phyloP scores from a whole-genome alignment of 2,797 vertebrate species.

The Tokudaia tokunoshimensis region DNA sequence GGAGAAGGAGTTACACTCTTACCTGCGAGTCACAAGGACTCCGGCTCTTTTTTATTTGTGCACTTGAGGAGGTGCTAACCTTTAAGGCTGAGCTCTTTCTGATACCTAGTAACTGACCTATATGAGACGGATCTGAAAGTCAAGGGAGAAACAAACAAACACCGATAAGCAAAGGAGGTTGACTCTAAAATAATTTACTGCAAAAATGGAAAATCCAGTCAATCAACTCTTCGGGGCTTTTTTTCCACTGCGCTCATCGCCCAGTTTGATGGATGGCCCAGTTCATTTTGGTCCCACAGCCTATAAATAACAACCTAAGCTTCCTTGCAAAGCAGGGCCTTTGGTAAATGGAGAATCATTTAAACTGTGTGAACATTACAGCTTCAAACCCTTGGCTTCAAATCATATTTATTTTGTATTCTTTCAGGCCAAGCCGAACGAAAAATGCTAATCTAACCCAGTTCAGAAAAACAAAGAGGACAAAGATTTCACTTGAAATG shows the following conservation, averaged over 20 bases:
- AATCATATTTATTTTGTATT: slow-evolving; percentile 73
- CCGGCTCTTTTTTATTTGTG: slow-evolving; percentile 25
- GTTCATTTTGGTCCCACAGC: slow-evolving; percentile 8
- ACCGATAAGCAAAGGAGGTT: not conserved
- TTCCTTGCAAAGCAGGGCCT: slow-evolving; percentile 1
- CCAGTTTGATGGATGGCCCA: slow-evolving; percentile 14
- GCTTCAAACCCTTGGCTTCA: slow-evolving; percentile 60
- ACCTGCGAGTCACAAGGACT: not conserved
- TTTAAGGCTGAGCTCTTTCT: not conserved
- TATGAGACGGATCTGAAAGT: not conserved
- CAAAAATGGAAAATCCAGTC: slow-evolving; percentile 19
- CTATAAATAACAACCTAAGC: slow-evolving; percentile 45
- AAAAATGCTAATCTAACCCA: slow-evolving; percentile 77
- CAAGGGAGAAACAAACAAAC: not conserved
- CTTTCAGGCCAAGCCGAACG: slow-evolving; percentile 56
- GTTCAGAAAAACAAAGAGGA: slow-evolving; percentile 75
- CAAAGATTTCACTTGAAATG: slow-evolving; percentile 66
- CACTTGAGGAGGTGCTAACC: not conserved
- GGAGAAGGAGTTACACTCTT: not conserved
- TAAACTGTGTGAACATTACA: slow-evolving; percentile 42
- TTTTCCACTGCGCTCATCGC: not conserved
- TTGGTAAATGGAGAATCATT: slow-evolving; percentile 37
- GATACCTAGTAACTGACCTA: not conserved
- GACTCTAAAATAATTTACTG: slow-evolving; percentile 22
- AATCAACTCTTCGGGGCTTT: slow-evolving; percentile 1